These are phyloP conservation scores for Pseudocheirus occidentalis DNA, from an alignment of 2,797 vertebrate genomes.

Conservation along the genomic window DNA sequence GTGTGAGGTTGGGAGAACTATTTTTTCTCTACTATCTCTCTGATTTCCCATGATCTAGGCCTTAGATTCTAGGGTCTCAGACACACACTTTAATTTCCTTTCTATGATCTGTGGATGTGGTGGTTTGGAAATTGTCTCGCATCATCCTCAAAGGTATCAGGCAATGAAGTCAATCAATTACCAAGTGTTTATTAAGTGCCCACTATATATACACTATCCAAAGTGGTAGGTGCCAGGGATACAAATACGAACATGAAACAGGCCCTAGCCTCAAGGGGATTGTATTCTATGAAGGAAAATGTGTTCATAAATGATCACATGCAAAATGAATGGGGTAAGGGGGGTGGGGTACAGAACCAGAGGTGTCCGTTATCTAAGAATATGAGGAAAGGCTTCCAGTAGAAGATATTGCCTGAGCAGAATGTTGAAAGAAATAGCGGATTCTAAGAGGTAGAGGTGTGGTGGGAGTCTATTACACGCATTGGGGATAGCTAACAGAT, in stretches of 20 bases:
- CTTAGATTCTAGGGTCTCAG: neutral
- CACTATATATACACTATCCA: neutral
- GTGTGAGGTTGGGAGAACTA: neutral
- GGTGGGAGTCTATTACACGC: neutral
- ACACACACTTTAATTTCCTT: neutral
- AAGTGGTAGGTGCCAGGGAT: neutral
- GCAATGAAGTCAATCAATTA: neutral
- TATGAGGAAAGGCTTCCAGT: neutral
- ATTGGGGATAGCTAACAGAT: neutral
- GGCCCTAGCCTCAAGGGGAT: neutral
- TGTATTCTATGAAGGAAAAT: neutral
- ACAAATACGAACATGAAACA: slow-evolving; percentile 14
- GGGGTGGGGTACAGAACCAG: neutral
- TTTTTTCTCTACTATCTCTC: neutral
- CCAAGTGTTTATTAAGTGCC: neutral
- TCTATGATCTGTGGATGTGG: neutral
- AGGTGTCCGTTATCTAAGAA: neutral
- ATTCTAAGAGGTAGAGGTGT: neutral
- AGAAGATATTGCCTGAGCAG: neutral
- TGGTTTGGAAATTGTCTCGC: neutral
- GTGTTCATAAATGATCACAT: neutral
- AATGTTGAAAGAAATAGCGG: neutral
- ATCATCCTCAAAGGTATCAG: neutral
- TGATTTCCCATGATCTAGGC: neutral
- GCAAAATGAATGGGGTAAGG: neutral